A percentile compares a stretch with the other conserved stretches of the same genome.
Evolutionary conservation across 2,113 vertebrate species (phyloP).

Genomic region (Psettodes erumei): DNA sequence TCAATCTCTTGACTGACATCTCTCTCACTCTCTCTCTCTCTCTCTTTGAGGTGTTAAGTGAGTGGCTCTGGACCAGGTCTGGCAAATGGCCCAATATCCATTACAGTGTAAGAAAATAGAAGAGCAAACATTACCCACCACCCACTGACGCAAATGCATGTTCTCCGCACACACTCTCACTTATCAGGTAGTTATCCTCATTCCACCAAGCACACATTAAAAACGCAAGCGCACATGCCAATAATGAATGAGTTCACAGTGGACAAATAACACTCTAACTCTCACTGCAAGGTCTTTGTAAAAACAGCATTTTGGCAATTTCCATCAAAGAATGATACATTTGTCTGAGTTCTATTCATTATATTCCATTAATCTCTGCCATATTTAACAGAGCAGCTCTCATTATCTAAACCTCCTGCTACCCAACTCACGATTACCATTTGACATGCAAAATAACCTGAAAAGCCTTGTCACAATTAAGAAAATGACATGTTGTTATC

Average conservation of each 20-base stretch:
- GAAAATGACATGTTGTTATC: neutral
- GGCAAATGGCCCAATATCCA: constrained; percentile 53
- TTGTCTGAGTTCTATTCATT: neutral
- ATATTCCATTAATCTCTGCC: neutral
- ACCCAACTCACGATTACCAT: neutral
- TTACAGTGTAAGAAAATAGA: constrained; percentile 56
- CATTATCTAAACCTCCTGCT: neutral
- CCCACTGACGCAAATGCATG: constrained; percentile 51
- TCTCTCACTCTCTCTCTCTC: neutral
- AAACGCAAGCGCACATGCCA: constrained; percentile 26
- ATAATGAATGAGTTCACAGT: constrained; percentile 25
- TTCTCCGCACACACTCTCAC: neutral
- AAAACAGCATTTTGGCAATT: neutral
- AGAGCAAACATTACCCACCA: constrained; percentile 61
- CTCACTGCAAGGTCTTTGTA: neutral
- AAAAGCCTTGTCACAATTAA: neutral
- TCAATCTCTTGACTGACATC: neutral
- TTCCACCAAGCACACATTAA: constrained; percentile 34
- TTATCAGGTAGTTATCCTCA: constrained; percentile 48
- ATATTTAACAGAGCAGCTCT: neutral
- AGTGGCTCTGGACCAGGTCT: constrained; percentile 37
- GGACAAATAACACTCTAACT: constrained; percentile 6
- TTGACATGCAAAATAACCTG: neutral
- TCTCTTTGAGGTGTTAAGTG: constrained; percentile 46
- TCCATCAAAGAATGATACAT: neutral